Evolutionary conservation across 2,888 invertebrate species (phyloP).

Genomic region (Heterodera filipjevi): DNA sequence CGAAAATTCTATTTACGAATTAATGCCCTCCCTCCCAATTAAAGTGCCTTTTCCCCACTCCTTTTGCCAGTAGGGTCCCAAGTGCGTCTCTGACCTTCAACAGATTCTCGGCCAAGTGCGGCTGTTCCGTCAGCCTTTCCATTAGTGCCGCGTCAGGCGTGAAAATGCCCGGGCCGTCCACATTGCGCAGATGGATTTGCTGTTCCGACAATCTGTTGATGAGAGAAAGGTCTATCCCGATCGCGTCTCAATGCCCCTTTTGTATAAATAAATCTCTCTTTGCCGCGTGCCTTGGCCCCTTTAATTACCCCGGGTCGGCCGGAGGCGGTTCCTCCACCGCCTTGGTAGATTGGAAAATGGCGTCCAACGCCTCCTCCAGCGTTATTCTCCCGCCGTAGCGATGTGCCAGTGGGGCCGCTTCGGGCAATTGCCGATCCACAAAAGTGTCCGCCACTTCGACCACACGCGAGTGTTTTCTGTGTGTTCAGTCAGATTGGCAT

Average conservation of each 20-base stretch:
- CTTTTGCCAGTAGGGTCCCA: no score
- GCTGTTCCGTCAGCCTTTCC: conserved; percentile 56
- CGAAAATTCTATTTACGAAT: no score
- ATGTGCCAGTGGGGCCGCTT: conserved; percentile 32
- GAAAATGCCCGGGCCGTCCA: conserved; percentile 61
- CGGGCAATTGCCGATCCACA: conserved; percentile 50
- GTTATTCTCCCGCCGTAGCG: conserved; percentile 69
- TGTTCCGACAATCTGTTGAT: background rate
- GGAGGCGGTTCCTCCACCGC: conserved; percentile 70
- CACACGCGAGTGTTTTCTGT: conserved; percentile 51
- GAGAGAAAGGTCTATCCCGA: background rate
- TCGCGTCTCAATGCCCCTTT: no score
- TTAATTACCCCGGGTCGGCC: conserved; percentile 48
- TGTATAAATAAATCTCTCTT: no score
- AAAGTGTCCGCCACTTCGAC: conserved; percentile 66
- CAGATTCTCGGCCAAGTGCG: conserved; percentile 61
- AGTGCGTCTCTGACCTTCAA: conserved; percentile 45
- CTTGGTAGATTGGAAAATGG: conserved; percentile 79
- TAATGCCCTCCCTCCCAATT: no score
- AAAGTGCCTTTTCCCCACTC: background rate
- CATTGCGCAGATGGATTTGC: conserved; percentile 33
- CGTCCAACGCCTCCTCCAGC: conserved; percentile 89
- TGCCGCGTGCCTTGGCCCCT: background rate
- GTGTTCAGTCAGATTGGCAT: background rate
- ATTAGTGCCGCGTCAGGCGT: conserved; percentile 58